phyloP scores from a whole-genome alignment of 2,888 invertebrate genomes.

The Drosophila eohydei region DNA sequence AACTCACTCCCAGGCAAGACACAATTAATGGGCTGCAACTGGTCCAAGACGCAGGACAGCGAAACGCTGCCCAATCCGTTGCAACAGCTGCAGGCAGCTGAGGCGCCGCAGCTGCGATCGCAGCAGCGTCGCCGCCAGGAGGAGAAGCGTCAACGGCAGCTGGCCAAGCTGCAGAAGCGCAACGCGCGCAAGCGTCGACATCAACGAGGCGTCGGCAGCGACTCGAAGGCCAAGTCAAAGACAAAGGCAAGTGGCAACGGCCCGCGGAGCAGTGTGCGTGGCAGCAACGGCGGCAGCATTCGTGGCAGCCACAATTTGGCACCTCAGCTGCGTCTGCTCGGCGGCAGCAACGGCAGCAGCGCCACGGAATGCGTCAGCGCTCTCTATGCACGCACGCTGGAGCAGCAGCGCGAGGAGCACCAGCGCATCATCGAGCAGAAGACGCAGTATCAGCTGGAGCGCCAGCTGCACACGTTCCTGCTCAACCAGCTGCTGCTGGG shows the following conservation, averaged over 20 bases:
- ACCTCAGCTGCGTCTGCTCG: conserved; percentile 59
- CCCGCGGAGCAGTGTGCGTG: conserved; percentile 20
- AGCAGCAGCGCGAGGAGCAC: conserved; percentile 76
- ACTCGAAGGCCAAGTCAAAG: not conserved
- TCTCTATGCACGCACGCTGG: conserved; percentile 67
- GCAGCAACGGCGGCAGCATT: conserved; percentile 6
- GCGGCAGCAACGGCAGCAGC: conserved; percentile 67
- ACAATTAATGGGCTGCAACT: conserved; percentile 80
- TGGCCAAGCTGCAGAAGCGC: conserved; percentile 76
- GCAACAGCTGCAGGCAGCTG: conserved; percentile 72
- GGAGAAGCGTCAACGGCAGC: conserved; percentile 75
- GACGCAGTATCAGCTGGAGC: conserved; percentile 86
- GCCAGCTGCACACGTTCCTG: conserved; percentile 89
- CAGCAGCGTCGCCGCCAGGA: conserved; percentile 67
- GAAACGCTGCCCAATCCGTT: conserved; percentile 75
- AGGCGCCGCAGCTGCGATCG: conserved; percentile 25
- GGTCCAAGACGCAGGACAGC: conserved; percentile 70
- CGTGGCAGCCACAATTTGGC: conserved; percentile 31
- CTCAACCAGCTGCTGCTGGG: conserved; percentile 91
- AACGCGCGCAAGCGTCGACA: conserved; percentile 71
- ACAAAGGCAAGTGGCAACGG: not conserved
- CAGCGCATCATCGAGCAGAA: conserved; percentile 81
- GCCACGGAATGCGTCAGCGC: conserved; percentile 63
- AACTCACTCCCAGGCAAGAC: not conserved
- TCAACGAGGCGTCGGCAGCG: conserved; percentile 4